A percentile compares a stretch with the other conserved stretches of the same genome.
Conservation (phyloP, 1,140 invertebrate genomes). For the Bombus confusus region DNA sequence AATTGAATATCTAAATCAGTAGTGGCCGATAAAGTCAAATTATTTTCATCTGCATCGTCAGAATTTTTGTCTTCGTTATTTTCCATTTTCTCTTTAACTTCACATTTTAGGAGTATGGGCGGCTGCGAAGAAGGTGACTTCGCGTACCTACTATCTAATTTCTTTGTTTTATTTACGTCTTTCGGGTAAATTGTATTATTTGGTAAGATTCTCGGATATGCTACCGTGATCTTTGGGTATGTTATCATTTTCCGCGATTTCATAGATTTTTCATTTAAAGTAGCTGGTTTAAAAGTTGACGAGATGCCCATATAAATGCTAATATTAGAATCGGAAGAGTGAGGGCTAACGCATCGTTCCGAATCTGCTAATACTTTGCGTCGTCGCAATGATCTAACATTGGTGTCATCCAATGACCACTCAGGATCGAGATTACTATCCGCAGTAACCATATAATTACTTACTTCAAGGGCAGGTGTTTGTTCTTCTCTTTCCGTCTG, state of each 20-base stretch:
- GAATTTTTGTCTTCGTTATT: slow-evolving; percentile 37
- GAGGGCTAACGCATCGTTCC: slow-evolving; percentile 22
- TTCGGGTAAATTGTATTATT: slow-evolving; percentile 38
- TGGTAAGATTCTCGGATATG: slow-evolving; percentile 70
- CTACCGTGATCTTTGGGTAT: slow-evolving; percentile 72
- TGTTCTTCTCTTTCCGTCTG: slow-evolving; percentile 83
- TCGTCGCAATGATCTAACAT: slow-evolving; percentile 73
- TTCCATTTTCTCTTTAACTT: slow-evolving; percentile 56
- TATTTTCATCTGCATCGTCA: slow-evolving; percentile 21
- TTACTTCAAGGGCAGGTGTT: slow-evolving; percentile 82
- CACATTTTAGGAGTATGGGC: slow-evolving; percentile 76
- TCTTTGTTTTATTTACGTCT: slow-evolving; percentile 61
- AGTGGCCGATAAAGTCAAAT: slow-evolving; percentile 35
- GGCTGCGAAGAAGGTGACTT: slow-evolving; percentile 72
- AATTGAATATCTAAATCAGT: slow-evolving; percentile 82
- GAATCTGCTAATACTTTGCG: slow-evolving; percentile 72
- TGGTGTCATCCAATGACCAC: slow-evolving; percentile 51
- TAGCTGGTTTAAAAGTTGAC: slow-evolving; percentile 15
- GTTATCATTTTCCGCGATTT: slow-evolving; percentile 66
- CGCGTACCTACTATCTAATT: slow-evolving; percentile 55
- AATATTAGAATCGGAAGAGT: slow-evolving; percentile 24
- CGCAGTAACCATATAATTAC: slow-evolving; percentile 76
- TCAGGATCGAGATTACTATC: slow-evolving; percentile 67
- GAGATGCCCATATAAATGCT: neutral
- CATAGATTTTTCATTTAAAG: slow-evolving; percentile 15